Conservation (phyloP, 2,797 vertebrate genomes). For the Pangasius mekongensis region DNA sequence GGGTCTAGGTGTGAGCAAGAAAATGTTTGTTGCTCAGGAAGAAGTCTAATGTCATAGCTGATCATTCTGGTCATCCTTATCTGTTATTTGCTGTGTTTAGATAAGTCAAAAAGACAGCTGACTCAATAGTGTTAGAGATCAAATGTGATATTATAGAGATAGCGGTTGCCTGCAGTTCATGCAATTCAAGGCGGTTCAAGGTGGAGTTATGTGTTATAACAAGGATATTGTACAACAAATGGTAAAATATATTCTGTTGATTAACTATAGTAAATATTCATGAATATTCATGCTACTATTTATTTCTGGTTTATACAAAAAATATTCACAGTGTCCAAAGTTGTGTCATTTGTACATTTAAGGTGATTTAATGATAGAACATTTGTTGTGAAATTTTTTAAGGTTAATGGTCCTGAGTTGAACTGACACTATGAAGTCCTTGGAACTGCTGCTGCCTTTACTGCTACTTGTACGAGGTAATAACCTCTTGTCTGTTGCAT, state of each 20-base stretch:
- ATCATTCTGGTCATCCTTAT: conserved; percentile 55
- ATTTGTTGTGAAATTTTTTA: conserved; percentile 51
- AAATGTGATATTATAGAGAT: conserved; percentile 35
- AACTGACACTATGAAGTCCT: conserved; percentile 78
- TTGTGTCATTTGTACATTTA: neutral
- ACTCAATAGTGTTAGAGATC: conserved; percentile 65
- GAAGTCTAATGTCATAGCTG: conserved; percentile 64
- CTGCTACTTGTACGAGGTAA: conserved; percentile 78
- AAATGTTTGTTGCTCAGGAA: neutral
- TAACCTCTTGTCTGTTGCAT: neutral
- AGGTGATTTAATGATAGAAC: neutral
- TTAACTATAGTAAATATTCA: neutral
- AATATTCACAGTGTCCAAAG: neutral
- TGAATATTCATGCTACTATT: neutral
- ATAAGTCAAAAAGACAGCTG: conserved; percentile 54
- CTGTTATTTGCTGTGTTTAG: conserved; percentile 57
- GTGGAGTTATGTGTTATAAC: neutral
- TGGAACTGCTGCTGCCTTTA: conserved; percentile 77
- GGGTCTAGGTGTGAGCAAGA: conserved; percentile 47
- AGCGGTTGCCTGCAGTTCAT: conserved; percentile 51
- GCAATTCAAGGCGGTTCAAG: conserved; percentile 64
- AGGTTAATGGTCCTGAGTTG: conserved; percentile 72
- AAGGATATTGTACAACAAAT: neutral
- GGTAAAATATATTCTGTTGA: neutral
- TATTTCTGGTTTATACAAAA: neutral